Evolutionary conservation across 2,113 vertebrate species (phyloP).

Genomic region (Tenrec ecaudatus): DNA sequence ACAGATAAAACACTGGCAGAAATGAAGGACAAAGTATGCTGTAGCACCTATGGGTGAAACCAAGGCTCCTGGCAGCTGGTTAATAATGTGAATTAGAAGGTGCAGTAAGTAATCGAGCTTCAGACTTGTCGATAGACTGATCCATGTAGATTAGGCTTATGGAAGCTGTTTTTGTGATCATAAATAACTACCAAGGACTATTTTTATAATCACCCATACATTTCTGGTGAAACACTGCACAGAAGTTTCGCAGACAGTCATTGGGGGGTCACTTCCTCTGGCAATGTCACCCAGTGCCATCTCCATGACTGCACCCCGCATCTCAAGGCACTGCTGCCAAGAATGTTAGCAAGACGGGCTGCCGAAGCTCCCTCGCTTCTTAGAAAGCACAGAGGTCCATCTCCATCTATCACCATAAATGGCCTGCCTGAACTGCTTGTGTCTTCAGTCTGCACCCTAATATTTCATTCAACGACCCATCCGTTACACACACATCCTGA

Average conservation of each 20-base stretch:
- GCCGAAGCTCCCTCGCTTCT: constrained; percentile 2
- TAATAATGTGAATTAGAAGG: background rate
- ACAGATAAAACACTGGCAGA: background rate
- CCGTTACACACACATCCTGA: constrained; percentile 74
- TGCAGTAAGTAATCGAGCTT: background rate
- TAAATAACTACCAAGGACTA: background rate
- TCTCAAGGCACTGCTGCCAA: background rate
- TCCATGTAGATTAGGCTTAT: background rate
- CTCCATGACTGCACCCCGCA: background rate
- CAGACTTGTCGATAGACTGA: background rate
- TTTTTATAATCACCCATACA: background rate
- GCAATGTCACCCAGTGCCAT: background rate
- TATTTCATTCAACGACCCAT: constrained; percentile 76
- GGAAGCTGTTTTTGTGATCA: background rate
- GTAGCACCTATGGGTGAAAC: background rate
- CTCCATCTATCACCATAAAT: constrained; percentile 77
- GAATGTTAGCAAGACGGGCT: background rate
- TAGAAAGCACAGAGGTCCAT: constrained; percentile 58
- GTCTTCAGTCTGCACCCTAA: constrained; percentile 52
- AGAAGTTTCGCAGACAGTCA: background rate
- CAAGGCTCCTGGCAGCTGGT: background rate
- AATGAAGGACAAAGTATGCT: background rate
- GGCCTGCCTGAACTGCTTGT: constrained; percentile 55
- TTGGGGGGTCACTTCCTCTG: background rate
- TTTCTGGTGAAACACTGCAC: background rate